Base-by-base conservation (phyloP, 2,888 invertebrate species). In the Cacoxenus indagator region DNA sequence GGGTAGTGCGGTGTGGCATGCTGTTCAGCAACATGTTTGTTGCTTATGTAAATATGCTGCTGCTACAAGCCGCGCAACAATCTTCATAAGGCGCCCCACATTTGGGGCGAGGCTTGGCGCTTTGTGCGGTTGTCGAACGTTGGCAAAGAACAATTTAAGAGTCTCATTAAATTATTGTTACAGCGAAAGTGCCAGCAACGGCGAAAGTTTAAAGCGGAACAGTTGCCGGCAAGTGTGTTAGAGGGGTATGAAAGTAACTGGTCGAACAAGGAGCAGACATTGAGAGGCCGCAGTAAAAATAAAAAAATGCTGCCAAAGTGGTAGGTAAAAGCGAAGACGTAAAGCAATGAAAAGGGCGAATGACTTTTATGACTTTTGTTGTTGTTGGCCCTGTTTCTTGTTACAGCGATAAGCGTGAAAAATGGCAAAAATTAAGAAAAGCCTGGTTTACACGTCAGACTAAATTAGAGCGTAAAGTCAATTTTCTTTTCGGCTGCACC, bases 161-260 rank as follows among this genome's bases (percentile, higher is more conserved):
- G 78, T 71, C 83, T 82, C 82, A 84, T 84, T 82, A 84, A 83
- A 82, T 83, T 82, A 84, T 83, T 76, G 83, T 75, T 77, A 77
- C 77, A 78, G 76, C 24, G 29, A 29, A 29, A 57, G 57, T 75
- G 71, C 74, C 74, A 77, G 77, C 77, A 79, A 74, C 78, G 17
- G 14, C 17, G 51, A 48, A 31, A 64, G 48, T 37, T 57, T 57
- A 64, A 46, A 64, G 26, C 26, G 81, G 78, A 77, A 71, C 81
- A 75, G 77, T 74, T 75, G 76, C 48, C 6, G 48, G 48, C 14
- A 17, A 4, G 19, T 5, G 14, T 14, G 48, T 4, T 48, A 19
- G 48, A 5, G n/a, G 48, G n/a, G 48, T 4, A n/a, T 14, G 6
- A n/a, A n/a, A n/a, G n/a, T n/a, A n/a, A n/a, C n/a, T n/a, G n/a